Conservation (phyloP, 2,888 invertebrate genomes). For the Ecliptopera silaceata region DNA sequence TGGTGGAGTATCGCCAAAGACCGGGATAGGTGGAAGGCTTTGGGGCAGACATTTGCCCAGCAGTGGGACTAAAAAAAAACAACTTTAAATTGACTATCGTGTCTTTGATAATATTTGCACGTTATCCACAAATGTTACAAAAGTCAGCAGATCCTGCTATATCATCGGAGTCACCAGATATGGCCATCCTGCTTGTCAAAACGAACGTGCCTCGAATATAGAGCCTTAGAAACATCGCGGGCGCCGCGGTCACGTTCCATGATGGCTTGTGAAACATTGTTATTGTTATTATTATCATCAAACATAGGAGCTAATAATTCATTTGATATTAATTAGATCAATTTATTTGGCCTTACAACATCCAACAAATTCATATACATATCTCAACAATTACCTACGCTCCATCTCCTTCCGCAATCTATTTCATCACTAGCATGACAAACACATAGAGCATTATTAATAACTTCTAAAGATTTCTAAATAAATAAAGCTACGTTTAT, state of each 20-base stretch:
- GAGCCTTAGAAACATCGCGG: constrained; percentile 27
- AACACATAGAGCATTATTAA: too few relatives aligned
- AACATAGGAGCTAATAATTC: constrained; percentile 11
- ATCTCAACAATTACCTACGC: neutral
- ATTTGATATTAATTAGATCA: constrained; percentile 1
- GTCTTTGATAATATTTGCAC: too few relatives aligned
- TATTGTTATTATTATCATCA: constrained; percentile 22
- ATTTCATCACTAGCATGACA: neutral
- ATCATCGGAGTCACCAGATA: constrained; percentile 40
- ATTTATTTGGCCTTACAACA: neutral
- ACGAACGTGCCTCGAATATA: constrained; percentile 62
- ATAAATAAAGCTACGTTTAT: neutral
- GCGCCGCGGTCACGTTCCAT: constrained; percentile 58
- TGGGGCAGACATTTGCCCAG: too few relatives aligned
- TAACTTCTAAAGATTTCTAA: neutral
- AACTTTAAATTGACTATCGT: too few relatives aligned
- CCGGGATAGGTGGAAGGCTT: too few relatives aligned
- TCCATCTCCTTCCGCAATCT: neutral
- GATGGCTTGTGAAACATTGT: constrained; percentile 46
- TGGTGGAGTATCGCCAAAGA: too few relatives aligned
- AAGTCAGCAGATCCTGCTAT: constrained; percentile 12
- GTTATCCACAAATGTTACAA: neutral
- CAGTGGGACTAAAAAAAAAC: too few relatives aligned
- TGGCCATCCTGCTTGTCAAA: constrained; percentile 58
- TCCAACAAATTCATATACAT: neutral